Base-by-base conservation (phyloP, 2,888 invertebrate genomes). In the Disparrhopalites patrizii region DNA sequence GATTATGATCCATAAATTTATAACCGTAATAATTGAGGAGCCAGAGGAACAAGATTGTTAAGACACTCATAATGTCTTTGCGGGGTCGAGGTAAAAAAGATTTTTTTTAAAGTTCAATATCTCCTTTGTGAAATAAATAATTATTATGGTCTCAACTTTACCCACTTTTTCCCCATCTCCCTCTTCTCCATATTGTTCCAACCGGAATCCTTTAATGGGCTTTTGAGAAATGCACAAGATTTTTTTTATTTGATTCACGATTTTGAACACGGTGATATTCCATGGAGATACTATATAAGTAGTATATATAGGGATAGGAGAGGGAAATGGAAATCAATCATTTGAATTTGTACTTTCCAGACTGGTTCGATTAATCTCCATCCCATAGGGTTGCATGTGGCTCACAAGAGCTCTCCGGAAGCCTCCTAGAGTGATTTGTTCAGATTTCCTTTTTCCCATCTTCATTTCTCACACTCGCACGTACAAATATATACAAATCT, bases 281-380 rank as follows among this genome's bases (percentile, higher is more conserved):
- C n/a, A n/a, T n/a, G n/a, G n/a, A n/a, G n/a, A n/a, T n/a, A n/a
- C n/a, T n/a, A n/a, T n/a, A n/a, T n/a, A n/a, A n/a, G n/a, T n/a
- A n/a, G n/a, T n/a, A n/a, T n/a, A n/a, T n/a, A 63, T 18, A 55
- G 18, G 68, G 68, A 67, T 67, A 63, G 36, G 56, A 64, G 58
- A 64, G 62, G 51, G 62, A 47, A 51, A 63, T 63, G 65, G 67
- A 67, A 68, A 70, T 70, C 68, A 66, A 70, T 68, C 71, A 71
- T 57, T 56, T 43, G 55, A 23, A 36, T 52, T 66, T 56, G 23
- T 56, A 56, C 50, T 20, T 15, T 20, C 64, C 61, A 61, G 63
- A 51, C 18, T 40, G 23, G 43, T 51, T 57, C 60, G 63, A 67
- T 67, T 58, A 67, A 63, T 67, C 66, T 62, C 25, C 4, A 28